Evolutionary conservation across 2,797 vertebrate genomes (phyloP).

Genomic region (Cirrhinus mrigala): DNA sequence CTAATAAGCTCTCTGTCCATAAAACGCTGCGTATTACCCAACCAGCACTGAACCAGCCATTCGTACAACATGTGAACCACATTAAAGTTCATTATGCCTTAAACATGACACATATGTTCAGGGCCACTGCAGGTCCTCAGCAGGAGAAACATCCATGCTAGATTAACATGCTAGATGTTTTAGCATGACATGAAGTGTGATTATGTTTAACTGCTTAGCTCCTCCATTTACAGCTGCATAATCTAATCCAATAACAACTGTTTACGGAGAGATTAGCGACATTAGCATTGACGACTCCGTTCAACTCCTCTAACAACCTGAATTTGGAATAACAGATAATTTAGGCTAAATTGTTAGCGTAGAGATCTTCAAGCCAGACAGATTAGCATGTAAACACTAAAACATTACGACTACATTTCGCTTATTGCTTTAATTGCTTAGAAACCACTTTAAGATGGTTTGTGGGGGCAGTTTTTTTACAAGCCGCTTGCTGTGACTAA

Average conservation of each 20-base stretch:
- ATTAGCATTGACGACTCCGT: constrained; percentile 18
- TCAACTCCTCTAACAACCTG: constrained; percentile 2
- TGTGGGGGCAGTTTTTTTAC: constrained; percentile 66
- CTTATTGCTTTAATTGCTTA: constrained; percentile 65
- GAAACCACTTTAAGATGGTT: constrained; percentile 57
- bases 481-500: constrained; percentile 69
- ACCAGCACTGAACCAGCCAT: constrained; percentile 31
- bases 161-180: constrained; percentile 52
- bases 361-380: constrained; percentile 22
- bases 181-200: constrained; percentile 58
- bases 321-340: background rate
- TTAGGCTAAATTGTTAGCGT: constrained; percentile 5
- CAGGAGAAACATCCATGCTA: constrained; percentile 27
- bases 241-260: constrained; percentile 49
- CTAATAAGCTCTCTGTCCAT: constrained; percentile 48
- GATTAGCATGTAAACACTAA: constrained; percentile 49
- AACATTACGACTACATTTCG: constrained; percentile 52
- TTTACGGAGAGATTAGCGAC: constrained; percentile 36
- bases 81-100: constrained; percentile 65
- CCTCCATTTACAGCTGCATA: constrained; percentile 17
- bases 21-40: constrained; percentile 43
- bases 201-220: constrained; percentile 23
- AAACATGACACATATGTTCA: constrained; percentile 51
- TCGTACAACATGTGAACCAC: constrained; percentile 64
- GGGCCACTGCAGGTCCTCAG: constrained; percentile 59